Conservation (phyloP, 1,140 invertebrate species). For the Hydropsyche tenuis region DNA sequence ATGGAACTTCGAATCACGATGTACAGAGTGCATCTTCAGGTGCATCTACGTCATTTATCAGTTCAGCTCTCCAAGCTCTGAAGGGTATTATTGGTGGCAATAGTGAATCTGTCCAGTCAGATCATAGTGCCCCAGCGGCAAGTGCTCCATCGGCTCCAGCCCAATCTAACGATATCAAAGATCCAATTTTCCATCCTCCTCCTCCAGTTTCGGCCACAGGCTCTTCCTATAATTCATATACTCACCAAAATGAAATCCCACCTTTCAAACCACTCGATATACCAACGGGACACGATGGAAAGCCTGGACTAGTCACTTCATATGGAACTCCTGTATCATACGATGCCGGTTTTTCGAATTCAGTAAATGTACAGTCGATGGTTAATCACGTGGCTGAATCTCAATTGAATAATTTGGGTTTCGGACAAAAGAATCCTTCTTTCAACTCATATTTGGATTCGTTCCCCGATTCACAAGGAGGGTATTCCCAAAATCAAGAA, state of each 20-base stretch:
- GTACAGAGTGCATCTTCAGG: conserved; percentile 51
- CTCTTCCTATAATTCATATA: conserved; percentile 39
- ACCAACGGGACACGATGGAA: background rate
- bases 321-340: conserved; percentile 42
- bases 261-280: conserved; percentile 42
- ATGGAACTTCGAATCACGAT: conserved; percentile 55
- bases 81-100: conserved; percentile 40
- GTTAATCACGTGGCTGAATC: conserved; percentile 42
- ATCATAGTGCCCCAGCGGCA: conserved; percentile 52
- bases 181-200: conserved; percentile 42
- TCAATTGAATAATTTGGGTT: background rate
- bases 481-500: background rate
- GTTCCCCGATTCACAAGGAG: conserved; percentile 30
- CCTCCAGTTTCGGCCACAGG: conserved; percentile 24
- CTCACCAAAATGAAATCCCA: conserved; percentile 28
- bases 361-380: conserved; percentile 42
- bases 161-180: conserved; percentile 49
- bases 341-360: background rate
- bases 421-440: conserved; percentile 12
- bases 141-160: conserved; percentile 54
- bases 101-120: background rate
- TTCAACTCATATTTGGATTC: conserved; percentile 36
- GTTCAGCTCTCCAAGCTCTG: conserved; percentile 42
- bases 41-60: conserved; percentile 31
- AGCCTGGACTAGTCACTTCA: conserved; percentile 33